Percentiles rank a stretch among this genome's conserved stretches.
phyloP scores from a whole-genome alignment of 2,888 invertebrate genomes.

The Trichopoda pennipes region DNA sequence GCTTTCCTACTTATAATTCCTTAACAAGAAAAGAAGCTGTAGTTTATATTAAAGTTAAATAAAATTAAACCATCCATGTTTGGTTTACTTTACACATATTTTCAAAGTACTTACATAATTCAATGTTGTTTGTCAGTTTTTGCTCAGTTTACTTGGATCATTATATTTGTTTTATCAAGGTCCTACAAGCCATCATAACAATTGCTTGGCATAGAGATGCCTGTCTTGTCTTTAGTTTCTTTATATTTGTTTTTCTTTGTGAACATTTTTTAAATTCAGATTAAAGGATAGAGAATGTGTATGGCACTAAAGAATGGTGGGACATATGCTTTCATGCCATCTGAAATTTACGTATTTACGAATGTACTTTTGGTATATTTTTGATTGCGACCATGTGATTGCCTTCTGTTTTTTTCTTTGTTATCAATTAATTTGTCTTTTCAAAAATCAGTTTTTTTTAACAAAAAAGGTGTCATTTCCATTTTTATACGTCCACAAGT shows the following conservation, averaged over 20 bases:
- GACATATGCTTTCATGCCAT: neutral
- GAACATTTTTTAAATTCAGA: conserved; percentile 24
- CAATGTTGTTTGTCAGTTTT: conserved; percentile 6
- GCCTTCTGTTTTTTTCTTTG: neutral
- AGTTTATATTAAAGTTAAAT: conserved; percentile 56
- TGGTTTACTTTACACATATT: conserved; percentile 3
- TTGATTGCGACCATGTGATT: conserved; percentile 7
- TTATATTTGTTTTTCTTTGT: conserved; percentile 17
- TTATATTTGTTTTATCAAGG: conserved; percentile 2
- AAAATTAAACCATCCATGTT: conserved; percentile 48
- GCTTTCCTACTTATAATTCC: neutral
- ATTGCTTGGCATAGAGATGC: conserved; percentile 37
- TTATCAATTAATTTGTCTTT: neutral
- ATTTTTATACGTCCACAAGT: neutral
- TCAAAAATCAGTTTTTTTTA: conserved; percentile 3
- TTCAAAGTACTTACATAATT: conserved; percentile 25
- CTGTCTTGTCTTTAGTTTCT: conserved; percentile 34
- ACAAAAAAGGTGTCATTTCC: conserved; percentile 23
- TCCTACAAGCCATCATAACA: conserved; percentile 40
- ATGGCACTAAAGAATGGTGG: neutral
- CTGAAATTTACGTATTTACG: too few relatives aligned
- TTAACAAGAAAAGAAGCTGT: conserved; percentile 23
- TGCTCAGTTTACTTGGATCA: neutral
- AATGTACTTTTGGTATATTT: neutral
- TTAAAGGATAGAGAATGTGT: neutral